Base-by-base conservation (phyloP, 2,888 invertebrate genomes). In the Idaea dimidiata region DNA sequence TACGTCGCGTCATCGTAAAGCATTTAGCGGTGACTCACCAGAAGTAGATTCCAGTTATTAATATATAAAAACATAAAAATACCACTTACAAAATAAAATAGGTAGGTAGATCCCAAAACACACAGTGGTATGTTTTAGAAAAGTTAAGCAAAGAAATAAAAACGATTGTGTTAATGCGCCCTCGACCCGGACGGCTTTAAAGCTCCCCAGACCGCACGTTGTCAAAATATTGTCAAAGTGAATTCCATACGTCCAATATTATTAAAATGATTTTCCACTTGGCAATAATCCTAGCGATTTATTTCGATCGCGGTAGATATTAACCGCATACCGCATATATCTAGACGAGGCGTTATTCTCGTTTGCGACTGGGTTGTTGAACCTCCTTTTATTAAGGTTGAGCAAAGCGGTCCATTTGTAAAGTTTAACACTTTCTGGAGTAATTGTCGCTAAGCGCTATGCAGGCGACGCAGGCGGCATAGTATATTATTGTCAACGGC, bases 201-300 rank as follows among this genome's bases (percentile, higher is more conserved):
- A 89, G 72, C 74, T 88, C 86, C 83, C 79, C 74, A 81, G 83
- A 86, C 87, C 89, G 86, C 88, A 78, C 80, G 82, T 83, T 92
- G 92, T 92, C 92, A 92, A 91, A 92, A 92, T 92, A 92, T 89
- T 92, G 91, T 92, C 91, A 89, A 88, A 89, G 86, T 82, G 88
- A 92, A 92, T 91, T 91, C 90, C 91, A 71, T 83, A 82, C 82
- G 90, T 88, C 90, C 86, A 89, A 91, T 92, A 91, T n/a, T 90
- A 89, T 90, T 91, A 89, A 83, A 89, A 87, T 87, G 88, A 88
- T 90, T 89, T 86, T 90, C 83, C 80, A 88, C 87, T 91, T 92
- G 92, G 92, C 92, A 91, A 90, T 91, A 91, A 90, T 90, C 89
- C 90, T 91, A 89, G 87, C 86, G 83, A 91, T 91, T 92, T 92